phyloP scores from a whole-genome alignment of 2,888 invertebrate genomes.

The Brachyptera putata region DNA sequence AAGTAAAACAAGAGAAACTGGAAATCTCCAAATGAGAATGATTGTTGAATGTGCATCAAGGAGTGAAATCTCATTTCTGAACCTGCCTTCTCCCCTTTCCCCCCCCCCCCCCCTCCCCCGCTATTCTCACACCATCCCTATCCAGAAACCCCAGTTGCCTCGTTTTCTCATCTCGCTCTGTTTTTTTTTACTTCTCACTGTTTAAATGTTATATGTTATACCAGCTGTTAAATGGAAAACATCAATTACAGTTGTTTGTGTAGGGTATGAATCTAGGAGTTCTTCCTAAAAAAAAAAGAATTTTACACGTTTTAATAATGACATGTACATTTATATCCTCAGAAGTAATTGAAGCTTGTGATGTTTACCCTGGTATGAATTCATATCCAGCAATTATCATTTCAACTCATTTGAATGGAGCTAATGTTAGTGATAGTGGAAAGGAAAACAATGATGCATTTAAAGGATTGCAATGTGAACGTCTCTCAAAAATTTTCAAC shows the following conservation, averaged over 20 bases:
- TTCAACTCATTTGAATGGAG: background rate
- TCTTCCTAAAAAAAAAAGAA: background rate
- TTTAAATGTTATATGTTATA: slow-evolving; percentile 10
- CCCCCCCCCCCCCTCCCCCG: background rate
- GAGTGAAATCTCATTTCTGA: slow-evolving; percentile 18
- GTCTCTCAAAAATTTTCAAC: too few relatives aligned
- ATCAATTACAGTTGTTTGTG: slow-evolving; percentile 3
- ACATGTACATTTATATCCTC: slow-evolving; percentile 13
- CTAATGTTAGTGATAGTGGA: too few relatives aligned
- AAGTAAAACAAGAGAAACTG: too few relatives aligned
- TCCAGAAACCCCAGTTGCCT: background rate
- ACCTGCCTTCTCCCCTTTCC: background rate
- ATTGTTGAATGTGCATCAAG: background rate
- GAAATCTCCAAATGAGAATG: too few relatives aligned
- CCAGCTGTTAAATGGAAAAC: slow-evolving; percentile 17
- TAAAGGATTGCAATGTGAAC: too few relatives aligned
- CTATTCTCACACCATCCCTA: background rate
- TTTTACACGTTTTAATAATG: slow-evolving; percentile 17
- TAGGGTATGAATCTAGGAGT: slow-evolving; percentile 1
- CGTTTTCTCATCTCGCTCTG: slow-evolving; percentile 20
- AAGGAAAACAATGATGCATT: too few relatives aligned
- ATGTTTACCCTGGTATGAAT: background rate
- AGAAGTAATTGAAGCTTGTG: slow-evolving; percentile 2
- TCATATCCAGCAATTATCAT: slow-evolving; percentile 8
- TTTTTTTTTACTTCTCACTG: slow-evolving; percentile 10